A percentile compares a stretch with the other conserved stretches of the same genome.
Evolutionary conservation across 2,888 invertebrate genomes (phyloP).

Genomic region (Euplagia quadripunctaria): DNA sequence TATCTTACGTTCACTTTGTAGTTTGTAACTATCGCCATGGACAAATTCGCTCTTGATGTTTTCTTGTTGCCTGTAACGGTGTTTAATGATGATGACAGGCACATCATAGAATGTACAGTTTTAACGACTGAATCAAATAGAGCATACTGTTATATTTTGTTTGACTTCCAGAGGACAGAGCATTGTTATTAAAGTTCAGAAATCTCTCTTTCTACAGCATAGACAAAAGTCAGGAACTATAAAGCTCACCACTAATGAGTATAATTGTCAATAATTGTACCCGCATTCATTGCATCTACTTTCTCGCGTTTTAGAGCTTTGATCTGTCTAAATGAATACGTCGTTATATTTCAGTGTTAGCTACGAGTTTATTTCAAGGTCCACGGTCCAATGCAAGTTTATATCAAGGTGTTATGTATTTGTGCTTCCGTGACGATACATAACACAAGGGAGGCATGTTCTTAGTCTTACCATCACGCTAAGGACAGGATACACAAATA

Average conservation of each 20-base stretch:
- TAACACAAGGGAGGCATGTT: background rate
- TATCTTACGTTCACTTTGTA: background rate
- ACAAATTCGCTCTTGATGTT: background rate
- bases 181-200: too few relatives aligned
- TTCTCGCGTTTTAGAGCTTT: background rate
- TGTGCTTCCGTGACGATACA: too few relatives aligned
- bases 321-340: background rate
- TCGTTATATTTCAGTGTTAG: background rate
- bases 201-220: too few relatives aligned
- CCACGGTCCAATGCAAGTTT: background rate
- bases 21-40: background rate
- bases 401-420: too few relatives aligned
- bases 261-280: background rate
- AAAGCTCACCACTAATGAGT: too few relatives aligned
- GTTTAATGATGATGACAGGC: conserved; percentile 13
- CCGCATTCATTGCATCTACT: background rate
- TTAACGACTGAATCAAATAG: background rate
- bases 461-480: background rate
- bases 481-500: background rate
- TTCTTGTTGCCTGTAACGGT: conserved; percentile 9
- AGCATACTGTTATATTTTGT: background rate
- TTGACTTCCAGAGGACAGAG: background rate
- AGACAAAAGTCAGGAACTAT: too few relatives aligned
- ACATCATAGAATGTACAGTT: background rate
- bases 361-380: background rate